Base-by-base conservation (phyloP, 1,140 invertebrate species). In the Euschistus heros region DNA sequence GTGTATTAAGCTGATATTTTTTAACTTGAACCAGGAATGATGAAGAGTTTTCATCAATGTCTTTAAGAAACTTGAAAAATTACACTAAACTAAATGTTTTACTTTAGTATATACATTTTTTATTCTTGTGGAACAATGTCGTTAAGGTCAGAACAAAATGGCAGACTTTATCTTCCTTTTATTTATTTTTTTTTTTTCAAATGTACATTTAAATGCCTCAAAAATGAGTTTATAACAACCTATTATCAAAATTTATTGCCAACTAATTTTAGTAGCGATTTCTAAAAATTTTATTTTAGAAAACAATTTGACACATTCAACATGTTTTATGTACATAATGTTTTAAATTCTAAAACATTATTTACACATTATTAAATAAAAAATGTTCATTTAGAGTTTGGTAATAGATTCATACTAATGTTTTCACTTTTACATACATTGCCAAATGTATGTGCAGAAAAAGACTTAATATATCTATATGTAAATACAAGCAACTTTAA, bases 191-290 rank as follows among this genome's bases (percentile, higher is more conserved):
- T 50, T 50, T 50, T 50, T 14, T 20, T 18, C n/a, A 50, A 50
- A 50, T 50, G 22, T 20, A 50, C 47, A 20, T 50, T 18, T 50
- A 22, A 50, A 50, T 20, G 22, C 33, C 33, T 37, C 47, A 50
- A 18, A 50, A 20, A 50, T 50, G 22, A 50, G 22, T 50, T 22
- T 24, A 17, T 22, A 57, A 57, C 54, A 57, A 57, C 54, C 54
- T 57, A 57, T 57, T 57, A 57, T 57, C 18, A 57, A 57, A 57
- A 57, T 50, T 57, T 57, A 57, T 57, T 57, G 54, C 54, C 54
- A 26, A 57, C 54, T 57, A 57, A 57, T 57, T 57, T 57, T 24
- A 57, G 18, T 57, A 57, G 54, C 54, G 54, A 57, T 57, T 24
- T 57, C 33, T 37, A 37, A 37, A 57, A 17, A 27, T 22, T 57